Evolutionary conservation across 1,140 invertebrate genomes (phyloP), one percentile per base, ranked within the genome.

Genomic region (Pogonognathellus flavescens): DNA sequence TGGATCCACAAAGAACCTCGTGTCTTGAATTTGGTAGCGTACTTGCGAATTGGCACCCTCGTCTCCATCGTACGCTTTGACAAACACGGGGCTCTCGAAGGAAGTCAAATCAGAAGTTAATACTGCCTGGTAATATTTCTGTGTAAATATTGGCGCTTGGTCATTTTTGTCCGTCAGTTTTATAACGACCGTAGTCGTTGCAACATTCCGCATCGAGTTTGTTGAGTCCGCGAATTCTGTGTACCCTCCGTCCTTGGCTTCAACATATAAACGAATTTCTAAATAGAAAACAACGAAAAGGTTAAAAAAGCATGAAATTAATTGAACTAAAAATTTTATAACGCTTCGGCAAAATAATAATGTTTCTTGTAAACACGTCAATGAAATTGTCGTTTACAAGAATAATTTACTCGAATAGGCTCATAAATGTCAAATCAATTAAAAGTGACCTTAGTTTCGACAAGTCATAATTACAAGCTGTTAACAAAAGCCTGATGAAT

Each of bases 181-280:
- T 14, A 88, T 52, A 50, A 88, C 31, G 1, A 88, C 86, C 0
- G 85, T 86, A 0, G 85, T 81, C 4, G 88, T 88, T n/a, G 60
- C 88, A 7, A 87, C 52, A 57, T 88, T 88, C 57, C 85, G 57
- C 52, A 80, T 22, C 1, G 83, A 82, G 10, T 83, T 80, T 9
- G 80, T 16, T 8, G 53, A 11, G 16, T 87, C 81, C 4, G 16
- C 14, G n/a, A 81, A 81, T 60, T 82, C 85, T 7, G 84, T 84
- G 82, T 86, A 85, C 16, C 87, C 88, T 13, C 88, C 88, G 80
- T 88, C 88, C 82, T 86, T 88, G 6, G 88, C 86, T 59, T 87
- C 85, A 0, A 88, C 85, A 31, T 88, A 88, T 5, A 88, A 76
- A 1, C 88, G 86, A 22, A 88, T 88, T 86, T 88, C 88, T 88